Evolutionary conservation across 1,140 invertebrate genomes (phyloP).

Genomic region (Liolophura sinensis): DNA sequence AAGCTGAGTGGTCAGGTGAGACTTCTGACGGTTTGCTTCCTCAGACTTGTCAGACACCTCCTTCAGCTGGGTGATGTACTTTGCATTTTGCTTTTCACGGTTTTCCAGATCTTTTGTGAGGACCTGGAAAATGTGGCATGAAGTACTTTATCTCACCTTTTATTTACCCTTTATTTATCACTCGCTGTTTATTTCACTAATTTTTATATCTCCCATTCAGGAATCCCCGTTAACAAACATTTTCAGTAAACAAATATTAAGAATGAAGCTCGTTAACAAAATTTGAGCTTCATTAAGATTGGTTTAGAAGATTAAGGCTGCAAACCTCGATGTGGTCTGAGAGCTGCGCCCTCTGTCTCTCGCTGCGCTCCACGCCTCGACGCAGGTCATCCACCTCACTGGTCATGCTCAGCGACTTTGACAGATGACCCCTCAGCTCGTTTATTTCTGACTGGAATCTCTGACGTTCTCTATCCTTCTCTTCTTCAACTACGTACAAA

Average conservation of each 20-base stretch:
- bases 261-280: neutral
- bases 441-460: constrained; percentile 45
- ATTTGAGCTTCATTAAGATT: neutral
- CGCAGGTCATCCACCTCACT: constrained; percentile 46
- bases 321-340: constrained; percentile 55
- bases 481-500: constrained; percentile 31
- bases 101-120: constrained; percentile 53
- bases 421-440: constrained; percentile 43
- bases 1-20: constrained; percentile 34
- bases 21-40: constrained; percentile 40
- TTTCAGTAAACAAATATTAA: neutral
- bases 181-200: too few relatives aligned
- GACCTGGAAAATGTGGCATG: constrained; percentile 32
- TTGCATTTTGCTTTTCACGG: constrained; percentile 50
- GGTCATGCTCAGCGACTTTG: constrained; percentile 34
- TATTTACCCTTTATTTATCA: too few relatives aligned
- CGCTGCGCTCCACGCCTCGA: constrained; percentile 46
- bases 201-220: too few relatives aligned
- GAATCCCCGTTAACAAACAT: neutral
- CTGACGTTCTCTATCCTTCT: constrained; percentile 34
- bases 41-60: constrained; percentile 46
- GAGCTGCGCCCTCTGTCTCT: constrained; percentile 49
- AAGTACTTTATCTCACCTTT: neutral
- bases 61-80: constrained; percentile 49
- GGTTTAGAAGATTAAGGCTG: neutral